Percentiles rank a stretch among this genome's conserved stretches.
Conservation (phyloP, 1,140 invertebrate genomes). For the Drosophila prosaltans region DNA sequence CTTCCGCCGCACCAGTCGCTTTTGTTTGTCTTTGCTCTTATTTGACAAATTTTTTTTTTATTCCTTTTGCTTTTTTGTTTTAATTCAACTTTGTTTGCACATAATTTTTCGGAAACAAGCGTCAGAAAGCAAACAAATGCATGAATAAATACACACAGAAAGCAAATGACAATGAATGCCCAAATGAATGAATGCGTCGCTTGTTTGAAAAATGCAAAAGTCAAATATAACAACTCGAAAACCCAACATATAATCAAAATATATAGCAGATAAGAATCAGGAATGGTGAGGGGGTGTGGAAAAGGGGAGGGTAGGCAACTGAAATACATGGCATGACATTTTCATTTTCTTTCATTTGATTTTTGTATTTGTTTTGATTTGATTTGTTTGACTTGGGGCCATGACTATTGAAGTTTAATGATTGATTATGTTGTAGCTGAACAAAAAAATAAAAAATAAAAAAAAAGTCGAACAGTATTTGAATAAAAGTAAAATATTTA, state of each 20-base stretch:
- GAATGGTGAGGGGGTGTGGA: background rate
- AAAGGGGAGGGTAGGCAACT: background rate
- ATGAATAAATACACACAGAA: slow-evolving; percentile 72
- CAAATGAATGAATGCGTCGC: slow-evolving; percentile 47
- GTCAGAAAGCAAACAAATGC: slow-evolving; percentile 79
- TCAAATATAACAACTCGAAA: slow-evolving; percentile 52
- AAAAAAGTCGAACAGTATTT: background rate
- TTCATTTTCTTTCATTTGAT: slow-evolving; percentile 64
- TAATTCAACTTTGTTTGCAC: slow-evolving; percentile 77
- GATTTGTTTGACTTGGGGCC: slow-evolving; percentile 32
- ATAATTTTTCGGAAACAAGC: slow-evolving; percentile 80
- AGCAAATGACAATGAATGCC: slow-evolving; percentile 68
- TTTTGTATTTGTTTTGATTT: slow-evolving; percentile 35
- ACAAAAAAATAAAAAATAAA: slow-evolving; percentile 39
- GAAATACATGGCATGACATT: slow-evolving; percentile 16
- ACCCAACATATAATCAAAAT: slow-evolving; percentile 18
- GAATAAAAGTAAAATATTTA: slow-evolving; percentile 5
- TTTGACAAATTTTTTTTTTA: slow-evolving; percentile 65
- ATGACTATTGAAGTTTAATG: slow-evolving; percentile 65
- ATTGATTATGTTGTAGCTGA: slow-evolving; percentile 59
- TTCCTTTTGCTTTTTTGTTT: slow-evolving; percentile 48
- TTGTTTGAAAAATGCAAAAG: slow-evolving; percentile 68
- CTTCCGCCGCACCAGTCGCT: slow-evolving; percentile 35
- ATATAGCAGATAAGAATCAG: background rate
- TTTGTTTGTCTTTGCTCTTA: slow-evolving; percentile 78